Conservation (phyloP, 1,140 invertebrate genomes). For the Helicoverpa armigera region DNA sequence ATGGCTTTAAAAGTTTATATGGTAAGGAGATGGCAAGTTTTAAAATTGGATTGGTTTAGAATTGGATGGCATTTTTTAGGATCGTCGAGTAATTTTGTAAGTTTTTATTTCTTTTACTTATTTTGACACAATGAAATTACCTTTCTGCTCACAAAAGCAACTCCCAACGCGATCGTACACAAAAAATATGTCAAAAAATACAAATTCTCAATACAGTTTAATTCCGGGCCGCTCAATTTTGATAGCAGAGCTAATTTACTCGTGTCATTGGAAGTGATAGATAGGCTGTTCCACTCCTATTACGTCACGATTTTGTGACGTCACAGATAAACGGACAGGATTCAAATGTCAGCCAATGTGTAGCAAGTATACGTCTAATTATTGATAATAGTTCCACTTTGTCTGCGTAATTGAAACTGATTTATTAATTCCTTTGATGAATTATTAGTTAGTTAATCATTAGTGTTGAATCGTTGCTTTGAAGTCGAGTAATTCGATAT, state of each 20-base stretch:
- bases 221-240: conserved; percentile 8
- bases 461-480: neutral
- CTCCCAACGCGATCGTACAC: too few species aligned
- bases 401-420: conserved; percentile 26
- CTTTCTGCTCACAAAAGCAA: too few species aligned
- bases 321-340: neutral
- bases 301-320: conserved; percentile 1
- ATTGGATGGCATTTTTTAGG: too few species aligned
- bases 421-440: conserved; percentile 23
- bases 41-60: too few species aligned
- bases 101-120: too few species aligned
- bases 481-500: neutral
- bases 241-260: conserved; percentile 30
- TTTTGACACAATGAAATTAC: too few species aligned
- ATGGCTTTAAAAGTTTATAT: too few species aligned
- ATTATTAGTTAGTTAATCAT: conserved; percentile 13
- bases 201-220: conserved; percentile 2
- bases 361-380: conserved; percentile 28
- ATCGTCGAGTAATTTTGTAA: too few species aligned
- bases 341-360: conserved; percentile 12
- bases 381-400: conserved; percentile 20
- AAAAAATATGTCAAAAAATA: too few species aligned
- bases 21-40: too few species aligned
- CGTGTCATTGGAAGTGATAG: conserved; percentile 36
- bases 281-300: neutral